Evolutionary conservation across 1,140 invertebrate genomes (phyloP), one percentile per base, ranked within the genome.

Genomic region (Drosophila fuyamai): DNA sequence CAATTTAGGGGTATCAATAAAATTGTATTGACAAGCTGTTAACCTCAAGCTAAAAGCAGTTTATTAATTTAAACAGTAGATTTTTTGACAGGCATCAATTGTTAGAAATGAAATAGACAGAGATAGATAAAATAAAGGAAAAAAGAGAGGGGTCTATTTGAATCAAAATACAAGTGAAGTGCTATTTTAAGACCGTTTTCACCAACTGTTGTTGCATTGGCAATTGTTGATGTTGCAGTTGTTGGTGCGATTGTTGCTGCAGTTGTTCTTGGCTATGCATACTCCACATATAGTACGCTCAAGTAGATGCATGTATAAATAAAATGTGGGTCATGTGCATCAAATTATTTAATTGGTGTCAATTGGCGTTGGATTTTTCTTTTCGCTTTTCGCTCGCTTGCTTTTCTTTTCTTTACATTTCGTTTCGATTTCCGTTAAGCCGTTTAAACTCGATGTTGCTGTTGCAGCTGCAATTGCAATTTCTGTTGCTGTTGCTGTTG

Each of bases 341-440:
- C 85, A 89, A 90, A 89, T 89, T 89, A 89, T 84, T 89, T 89
- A 89, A 89, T 89, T 89, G 84, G 85, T 89, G 84, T 89, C 84
- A 89, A 89, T 89, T 89, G 84, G 68, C 76, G 55, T 72, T 67
- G 66, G 57, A 63, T 76, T 65, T 85, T 72, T 55, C 44, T 68
- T 44, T 62, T 50, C 48, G 29, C 32, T 55, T 65, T 58, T 63
- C 51, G 40, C 32, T 57, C 58, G 67, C 60, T 48, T 47, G 67
- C 51, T 62, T 79, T 70, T 47, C 27, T 62, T 41, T 60, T 47
- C 36, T 43, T 70, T 68, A 32, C 54, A 8, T 54, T 61, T 60
- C 44, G 50, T 68, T 60, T 72, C 47, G 44, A 61, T 61, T 72
- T 51, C 66, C 67, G 54, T 71, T 72, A 72, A 72, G 61, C 65